Base-by-base conservation (phyloP, 2,797 vertebrate genomes). In the Neopelma chrysocephalum region DNA sequence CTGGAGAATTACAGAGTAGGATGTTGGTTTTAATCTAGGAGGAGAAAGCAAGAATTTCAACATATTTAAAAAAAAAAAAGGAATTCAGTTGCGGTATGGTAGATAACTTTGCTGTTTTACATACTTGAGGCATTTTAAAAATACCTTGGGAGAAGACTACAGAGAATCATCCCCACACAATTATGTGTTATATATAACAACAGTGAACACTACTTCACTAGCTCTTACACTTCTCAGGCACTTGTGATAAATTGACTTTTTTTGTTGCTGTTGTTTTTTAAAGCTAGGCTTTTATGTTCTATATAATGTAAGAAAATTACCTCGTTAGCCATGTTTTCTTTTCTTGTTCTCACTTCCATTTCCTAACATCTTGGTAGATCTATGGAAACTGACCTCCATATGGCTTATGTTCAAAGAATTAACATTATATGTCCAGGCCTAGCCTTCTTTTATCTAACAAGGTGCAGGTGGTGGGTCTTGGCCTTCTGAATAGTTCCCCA, bases 1-100 rank as follows among this genome's bases (percentile, higher is more conserved):
- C 36, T 56, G 71, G 29, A 91, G 91, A 87, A 58, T 65, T 89
- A 70, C 9, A 65, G 31, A 90, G 61, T 72, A 87, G 73, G 45
- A 94, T 82, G 56, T 47, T 70, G 82, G 56, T 82, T 96, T 91
- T 71, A 80, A 84, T 95, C 81, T 78, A 85, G 36, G 27, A 89
- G 81, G 51, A 86, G 61, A 87, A 87, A 85, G 36, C 86, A 88
- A 92, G 91, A 69, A 66, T 84, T 92, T 58, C 77, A 85, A 48
- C 54, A 64, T 93, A 88, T 56, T 97, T 94, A 31, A 80, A 69
- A 90, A 76, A 43, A 82, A 70, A 87, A 89, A 43, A n/a, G 72
- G 42, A 88, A 91, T 81, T 96, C 47, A 54, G 1, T 88, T 92
- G 77, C 66, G 62, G 62, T 80, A 71, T 45, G 38, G 17, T 68